These are phyloP conservation scores for Thyatira batis DNA, from an alignment of 2,888 invertebrate genomes.

Conservation along the genomic window DNA sequence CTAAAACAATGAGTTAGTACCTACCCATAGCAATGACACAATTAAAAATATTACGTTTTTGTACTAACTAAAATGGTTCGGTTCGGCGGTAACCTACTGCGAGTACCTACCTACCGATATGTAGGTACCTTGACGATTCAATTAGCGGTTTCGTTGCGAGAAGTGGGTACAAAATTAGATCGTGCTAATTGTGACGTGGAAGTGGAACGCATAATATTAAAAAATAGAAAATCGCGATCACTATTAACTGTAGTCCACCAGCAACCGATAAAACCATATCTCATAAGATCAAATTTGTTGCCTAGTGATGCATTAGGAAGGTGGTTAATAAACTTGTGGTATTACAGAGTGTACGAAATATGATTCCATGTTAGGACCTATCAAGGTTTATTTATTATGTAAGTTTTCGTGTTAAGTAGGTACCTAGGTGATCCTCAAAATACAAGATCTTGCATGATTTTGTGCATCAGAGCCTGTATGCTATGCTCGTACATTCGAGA, in stretches of 20 bases:
- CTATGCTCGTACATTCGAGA: too few relatives aligned
- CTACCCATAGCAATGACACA: background rate
- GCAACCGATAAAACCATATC: too few relatives aligned
- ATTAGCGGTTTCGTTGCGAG: slow-evolving; percentile 65
- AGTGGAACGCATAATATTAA: slow-evolving; percentile 69
- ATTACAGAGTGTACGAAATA: too few relatives aligned
- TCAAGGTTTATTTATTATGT: too few relatives aligned
- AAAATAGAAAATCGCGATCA: slow-evolving; percentile 59
- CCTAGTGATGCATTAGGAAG: too few relatives aligned
- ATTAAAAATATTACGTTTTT: background rate
- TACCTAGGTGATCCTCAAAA: background rate
- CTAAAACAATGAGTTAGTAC: too few relatives aligned
- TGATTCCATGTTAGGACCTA: too few relatives aligned
- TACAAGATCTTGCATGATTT: background rate
- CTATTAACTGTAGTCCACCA: slow-evolving; percentile 31
- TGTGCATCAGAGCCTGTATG: background rate
- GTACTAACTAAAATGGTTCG: background rate
- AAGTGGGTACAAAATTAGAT: slow-evolving; percentile 70
- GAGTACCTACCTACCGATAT: too few relatives aligned
- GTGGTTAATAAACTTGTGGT: too few relatives aligned
- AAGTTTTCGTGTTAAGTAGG: background rate
- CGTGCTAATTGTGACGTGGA: slow-evolving; percentile 60
- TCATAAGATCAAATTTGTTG: too few relatives aligned
- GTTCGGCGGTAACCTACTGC: slow-evolving; percentile 17
- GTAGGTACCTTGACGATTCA: slow-evolving; percentile 72